Conservation (phyloP, 1,140 invertebrate species). For the Luehdorfia chinensis region DNA sequence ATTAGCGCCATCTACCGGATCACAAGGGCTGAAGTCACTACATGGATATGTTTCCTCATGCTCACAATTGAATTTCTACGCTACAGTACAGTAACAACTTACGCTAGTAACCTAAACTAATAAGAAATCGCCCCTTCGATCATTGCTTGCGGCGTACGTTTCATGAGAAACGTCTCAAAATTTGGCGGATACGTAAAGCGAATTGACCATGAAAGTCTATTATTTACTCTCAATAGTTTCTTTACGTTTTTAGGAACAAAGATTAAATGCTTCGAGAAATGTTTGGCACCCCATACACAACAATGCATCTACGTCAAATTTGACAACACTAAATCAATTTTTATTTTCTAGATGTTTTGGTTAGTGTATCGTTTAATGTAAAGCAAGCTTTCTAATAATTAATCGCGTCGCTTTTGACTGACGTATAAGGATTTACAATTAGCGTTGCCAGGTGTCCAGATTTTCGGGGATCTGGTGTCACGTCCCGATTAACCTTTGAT, state of each 20-base stretch:
- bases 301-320: slow-evolving; percentile 18
- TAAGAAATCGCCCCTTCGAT: slow-evolving; percentile 10
- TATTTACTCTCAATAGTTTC: not conserved
- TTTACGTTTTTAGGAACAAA: slow-evolving; percentile 14
- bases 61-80: too few species aligned
- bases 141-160: slow-evolving; percentile 16
- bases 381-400: too few species aligned
- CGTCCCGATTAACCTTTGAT: too few species aligned
- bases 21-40: slow-evolving; percentile 10
- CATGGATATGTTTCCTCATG: slow-evolving; percentile 39
- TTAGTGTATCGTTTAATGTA: too few species aligned
- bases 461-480: too few species aligned
- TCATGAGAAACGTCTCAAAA: slow-evolving; percentile 15
- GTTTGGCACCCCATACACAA: slow-evolving; percentile 26
- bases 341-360: too few species aligned
- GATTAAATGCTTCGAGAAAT: slow-evolving; percentile 19
- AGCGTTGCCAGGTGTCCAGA: too few species aligned
- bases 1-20: slow-evolving; percentile 19
- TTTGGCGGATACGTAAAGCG: slow-evolving; percentile 19
- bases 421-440: too few species aligned
- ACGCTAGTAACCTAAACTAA: slow-evolving; percentile 29
- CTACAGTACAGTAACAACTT: slow-evolving; percentile 32
- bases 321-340: too few species aligned
- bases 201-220: not conserved
- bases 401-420: too few species aligned